Evolutionary conservation across 2,113 vertebrate species (phyloP).

Genomic region (Isurus oxyrinchus): DNA sequence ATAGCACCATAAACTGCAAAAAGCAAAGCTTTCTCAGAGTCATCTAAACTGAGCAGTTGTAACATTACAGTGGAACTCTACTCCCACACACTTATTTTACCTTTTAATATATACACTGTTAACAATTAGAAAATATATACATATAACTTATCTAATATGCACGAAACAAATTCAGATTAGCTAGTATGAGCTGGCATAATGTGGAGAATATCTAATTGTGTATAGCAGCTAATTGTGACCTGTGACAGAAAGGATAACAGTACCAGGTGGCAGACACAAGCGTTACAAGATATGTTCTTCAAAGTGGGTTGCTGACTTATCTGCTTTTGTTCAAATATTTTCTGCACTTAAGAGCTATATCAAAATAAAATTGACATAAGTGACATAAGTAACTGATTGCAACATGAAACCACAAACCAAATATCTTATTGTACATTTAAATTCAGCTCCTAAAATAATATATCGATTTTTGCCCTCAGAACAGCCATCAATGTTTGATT

Average conservation of each 20-base stretch:
- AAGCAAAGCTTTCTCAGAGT: background rate
- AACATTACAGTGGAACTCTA: background rate
- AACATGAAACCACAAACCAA: background rate
- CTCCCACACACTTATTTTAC: background rate
- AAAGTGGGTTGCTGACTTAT: background rate
- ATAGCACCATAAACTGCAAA: background rate
- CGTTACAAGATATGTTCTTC: background rate
- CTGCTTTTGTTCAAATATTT: constrained; percentile 3
- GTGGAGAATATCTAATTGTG: background rate
- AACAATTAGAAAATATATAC: background rate
- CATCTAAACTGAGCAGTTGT: background rate
- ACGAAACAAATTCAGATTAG: background rate
- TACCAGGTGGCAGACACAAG: background rate
- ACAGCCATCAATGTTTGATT: background rate
- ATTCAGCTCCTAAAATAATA: background rate
- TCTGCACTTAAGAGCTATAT: background rate
- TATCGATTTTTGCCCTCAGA: background rate
- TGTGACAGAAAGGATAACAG: background rate
- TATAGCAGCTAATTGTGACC: background rate
- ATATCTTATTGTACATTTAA: background rate
- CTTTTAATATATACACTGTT: background rate
- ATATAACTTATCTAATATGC: background rate
- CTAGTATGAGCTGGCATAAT: background rate
- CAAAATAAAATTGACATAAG: constrained; percentile 7
- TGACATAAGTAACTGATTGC: constrained; percentile 1